These are phyloP conservation scores for Aix galericulata DNA, from an alignment of 2,113 vertebrate species.

Conservation along the genomic window DNA sequence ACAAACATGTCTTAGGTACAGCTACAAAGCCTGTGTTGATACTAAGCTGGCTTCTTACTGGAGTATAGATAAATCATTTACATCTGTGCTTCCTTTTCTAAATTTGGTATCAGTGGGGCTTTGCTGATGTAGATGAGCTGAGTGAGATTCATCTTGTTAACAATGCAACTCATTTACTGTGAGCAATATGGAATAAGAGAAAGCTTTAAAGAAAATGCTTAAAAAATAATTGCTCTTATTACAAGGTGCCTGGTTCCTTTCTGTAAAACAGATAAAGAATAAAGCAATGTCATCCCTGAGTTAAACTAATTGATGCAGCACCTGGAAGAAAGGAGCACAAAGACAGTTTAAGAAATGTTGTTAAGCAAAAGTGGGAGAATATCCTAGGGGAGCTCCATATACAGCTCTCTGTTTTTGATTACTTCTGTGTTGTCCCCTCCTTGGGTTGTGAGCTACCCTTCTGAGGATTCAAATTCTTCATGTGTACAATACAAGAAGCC, in stretches of 20 bases:
- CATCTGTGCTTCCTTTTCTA: neutral
- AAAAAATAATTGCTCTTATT: neutral
- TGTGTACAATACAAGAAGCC: neutral
- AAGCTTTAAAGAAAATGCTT: neutral
- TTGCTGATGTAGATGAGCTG: neutral
- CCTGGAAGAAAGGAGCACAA: neutral
- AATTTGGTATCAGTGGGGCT: neutral
- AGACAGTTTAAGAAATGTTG: neutral
- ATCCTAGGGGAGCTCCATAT: fast-evolving
- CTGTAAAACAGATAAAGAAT: neutral
- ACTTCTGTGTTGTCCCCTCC: neutral
- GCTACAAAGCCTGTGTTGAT: neutral
- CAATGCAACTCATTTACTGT: neutral
- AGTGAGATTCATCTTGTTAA: neutral
- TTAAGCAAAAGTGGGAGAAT: neutral
- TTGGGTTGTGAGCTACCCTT: neutral
- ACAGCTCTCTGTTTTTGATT: neutral
- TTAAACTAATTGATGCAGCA: neutral
- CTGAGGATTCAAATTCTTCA: neutral
- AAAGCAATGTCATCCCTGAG: neutral
- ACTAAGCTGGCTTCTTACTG: neutral
- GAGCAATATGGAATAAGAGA: neutral
- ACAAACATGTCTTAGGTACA: neutral
- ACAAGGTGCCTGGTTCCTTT: neutral
- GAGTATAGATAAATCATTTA: neutral